Base-by-base conservation (phyloP, 1,140 invertebrate genomes). In the Popillia japonica region DNA sequence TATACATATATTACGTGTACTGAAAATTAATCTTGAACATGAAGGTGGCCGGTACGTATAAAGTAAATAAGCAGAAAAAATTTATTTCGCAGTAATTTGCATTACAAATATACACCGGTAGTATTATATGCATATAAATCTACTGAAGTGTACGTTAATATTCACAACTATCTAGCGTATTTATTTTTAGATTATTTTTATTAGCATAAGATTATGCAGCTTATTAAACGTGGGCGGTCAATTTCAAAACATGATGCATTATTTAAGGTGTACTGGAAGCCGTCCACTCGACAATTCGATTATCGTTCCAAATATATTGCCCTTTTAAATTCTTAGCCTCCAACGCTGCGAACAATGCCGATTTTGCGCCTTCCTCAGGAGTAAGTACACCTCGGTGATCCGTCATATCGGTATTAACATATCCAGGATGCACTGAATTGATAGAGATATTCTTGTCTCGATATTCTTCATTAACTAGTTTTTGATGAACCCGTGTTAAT, bases 361-460 rank as follows among this genome's bases (percentile, higher is more conserved):
- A 84, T 79, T 80, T 68, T 6, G 88, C 88, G 9, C 92, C 93
- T 88, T 93, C 81, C 61, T 93, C 92, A 75, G 90, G 88, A 3
- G 89, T 92, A 34, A 92, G 85, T 2, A 80, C 76, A 40, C 93
- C 93, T 83, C 89, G 91, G 77, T 92, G 90, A 76, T 87, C 90
- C 2, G 88, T 90, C 92, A 94, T 92, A 82, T 94, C 92, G 2
- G 93, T 94, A 78, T 90, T 88, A 3, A 94, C 93, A 86, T 92
- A 93, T 22, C 89, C 90, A 55, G 90, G 90, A 85, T 91, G 89
- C 34, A 92, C 90, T 55, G 88, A 83, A 87, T 93, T 94, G 0
- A 93, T 88, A 23, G 91, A 85, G 76, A 93, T 88, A 82, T 92
- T 90, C 3, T 86, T 80, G 55, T 84, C 83, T 75, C 78, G 22